A percentile compares a stretch with the other conserved stretches of the same genome.
These are phyloP conservation scores for Ctena decussata DNA, from an alignment of 2,888 invertebrate genomes.

Conservation along the genomic window DNA sequence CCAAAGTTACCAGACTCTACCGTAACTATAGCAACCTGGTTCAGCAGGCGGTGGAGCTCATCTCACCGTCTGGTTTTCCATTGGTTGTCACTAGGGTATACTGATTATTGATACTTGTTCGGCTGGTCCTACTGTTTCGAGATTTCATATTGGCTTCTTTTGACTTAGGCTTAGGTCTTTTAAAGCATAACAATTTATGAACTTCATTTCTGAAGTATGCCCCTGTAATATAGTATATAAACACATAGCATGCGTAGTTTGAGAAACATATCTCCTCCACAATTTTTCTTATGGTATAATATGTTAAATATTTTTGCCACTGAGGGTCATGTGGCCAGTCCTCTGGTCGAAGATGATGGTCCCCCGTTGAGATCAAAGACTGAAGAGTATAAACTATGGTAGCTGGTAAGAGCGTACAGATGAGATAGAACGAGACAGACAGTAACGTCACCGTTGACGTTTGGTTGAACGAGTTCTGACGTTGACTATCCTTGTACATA, in stretches of 20 bases:
- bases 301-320: slow-evolving; percentile 83
- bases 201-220: slow-evolving; percentile 83
- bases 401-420: slow-evolving; percentile 85
- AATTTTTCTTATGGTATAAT: slow-evolving; percentile 78
- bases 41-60: slow-evolving; percentile 22
- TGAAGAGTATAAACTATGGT: slow-evolving; percentile 84
- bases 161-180: slow-evolving; percentile 17
- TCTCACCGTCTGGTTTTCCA: slow-evolving; percentile 44
- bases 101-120: slow-evolving; percentile 10
- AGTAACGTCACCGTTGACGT: slow-evolving; percentile 86
- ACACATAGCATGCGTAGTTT: slow-evolving; percentile 86
- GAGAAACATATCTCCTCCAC: slow-evolving; percentile 84
- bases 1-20: too few species aligned
- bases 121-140: neutral
- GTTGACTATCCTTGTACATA: slow-evolving; percentile 49
- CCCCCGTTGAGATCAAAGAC: slow-evolving; percentile 75
- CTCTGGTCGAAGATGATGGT: slow-evolving; percentile 65
- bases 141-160: neutral
- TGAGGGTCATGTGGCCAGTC: slow-evolving; percentile 74
- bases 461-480: slow-evolving; percentile 61
- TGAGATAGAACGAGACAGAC: slow-evolving; percentile 86
- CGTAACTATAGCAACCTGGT: too few species aligned
- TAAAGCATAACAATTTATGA: slow-evolving; percentile 68
- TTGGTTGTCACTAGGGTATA: slow-evolving; percentile 59
- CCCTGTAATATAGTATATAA: slow-evolving; percentile 86